phyloP scores from a whole-genome alignment of 2,113 vertebrate species.

The Xyliphius kryptos region DNA sequence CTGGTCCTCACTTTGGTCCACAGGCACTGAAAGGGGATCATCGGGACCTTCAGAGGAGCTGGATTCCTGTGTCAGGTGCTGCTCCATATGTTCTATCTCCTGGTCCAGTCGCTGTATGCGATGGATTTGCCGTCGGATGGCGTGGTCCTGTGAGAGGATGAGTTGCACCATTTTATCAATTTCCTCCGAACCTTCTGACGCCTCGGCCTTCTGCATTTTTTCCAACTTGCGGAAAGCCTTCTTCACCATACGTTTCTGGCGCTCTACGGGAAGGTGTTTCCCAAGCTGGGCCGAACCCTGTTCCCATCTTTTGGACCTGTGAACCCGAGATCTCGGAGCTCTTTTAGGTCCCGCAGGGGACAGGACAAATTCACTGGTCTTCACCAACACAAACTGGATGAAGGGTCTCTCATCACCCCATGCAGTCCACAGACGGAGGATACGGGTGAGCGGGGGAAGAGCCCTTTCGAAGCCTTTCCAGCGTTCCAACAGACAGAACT shows the following conservation, averaged over 20 bases:
- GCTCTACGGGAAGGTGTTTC: constrained; percentile 76
- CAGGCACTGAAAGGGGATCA: constrained; percentile 16
- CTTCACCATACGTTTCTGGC: constrained; percentile 85
- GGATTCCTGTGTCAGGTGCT: constrained; percentile 56
- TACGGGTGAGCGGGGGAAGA: constrained; percentile 83
- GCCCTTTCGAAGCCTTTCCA: constrained; percentile 89
- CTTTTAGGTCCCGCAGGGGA: constrained; percentile 52
- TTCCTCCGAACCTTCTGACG: constrained; percentile 61
- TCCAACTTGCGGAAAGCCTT: constrained; percentile 90
- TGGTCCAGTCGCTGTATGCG: constrained; percentile 79
- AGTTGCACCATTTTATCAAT: constrained; percentile 81
- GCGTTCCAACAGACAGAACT: constrained; percentile 88
- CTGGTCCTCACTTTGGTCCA: constrained; percentile 48
- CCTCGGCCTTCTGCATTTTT: constrained; percentile 76
- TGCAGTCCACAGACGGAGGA: constrained; percentile 86
- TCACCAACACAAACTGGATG: constrained; percentile 81
- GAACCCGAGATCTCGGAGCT: constrained; percentile 65
- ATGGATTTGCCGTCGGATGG: constrained; percentile 84
- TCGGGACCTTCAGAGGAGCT: constrained; percentile 36
- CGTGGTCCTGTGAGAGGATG: constrained; percentile 87
- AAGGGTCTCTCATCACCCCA: constrained; percentile 87
- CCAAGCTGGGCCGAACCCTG: constrained; percentile 69
- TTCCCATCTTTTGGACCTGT: constrained; percentile 69
- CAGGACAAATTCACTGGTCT: constrained; percentile 75
- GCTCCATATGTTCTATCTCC: constrained; percentile 76